These are phyloP conservation scores for Schizopygopsis malacanthus DNA, from an alignment of 2,797 vertebrate species.

Conservation along the genomic window DNA sequence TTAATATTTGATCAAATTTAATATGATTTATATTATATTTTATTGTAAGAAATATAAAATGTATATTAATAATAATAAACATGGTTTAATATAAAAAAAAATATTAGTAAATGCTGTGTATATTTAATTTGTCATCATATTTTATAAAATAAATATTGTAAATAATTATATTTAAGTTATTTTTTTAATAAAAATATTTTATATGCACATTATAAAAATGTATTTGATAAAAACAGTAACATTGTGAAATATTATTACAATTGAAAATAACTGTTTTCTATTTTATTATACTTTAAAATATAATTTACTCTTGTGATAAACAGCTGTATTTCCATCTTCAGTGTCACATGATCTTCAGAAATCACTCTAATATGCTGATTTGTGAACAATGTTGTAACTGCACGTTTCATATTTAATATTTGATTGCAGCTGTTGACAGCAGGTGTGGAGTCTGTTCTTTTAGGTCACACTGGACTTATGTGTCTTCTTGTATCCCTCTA, in stretches of 20 bases:
- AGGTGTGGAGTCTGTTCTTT: conserved; percentile 7
- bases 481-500: background rate
- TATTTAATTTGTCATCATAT: background rate
- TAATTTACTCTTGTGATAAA: background rate
- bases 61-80: too few relatives aligned
- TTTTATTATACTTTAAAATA: background rate
- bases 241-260: too few relatives aligned
- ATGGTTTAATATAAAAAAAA: too few relatives aligned
- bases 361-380: background rate
- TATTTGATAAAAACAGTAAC: background rate
- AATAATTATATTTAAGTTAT: background rate
- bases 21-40: too few relatives aligned
- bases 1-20: too few relatives aligned
- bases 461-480: background rate
- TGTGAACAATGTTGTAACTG: conserved; percentile 45
- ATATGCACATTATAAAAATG: too few relatives aligned
- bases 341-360: background rate
- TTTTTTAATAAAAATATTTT: background rate
- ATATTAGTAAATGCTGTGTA: too few relatives aligned
- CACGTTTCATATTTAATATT: background rate
- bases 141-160: background rate
- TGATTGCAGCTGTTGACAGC: background rate
- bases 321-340: background rate
- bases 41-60: too few relatives aligned
- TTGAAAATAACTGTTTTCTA: background rate